These are phyloP conservation scores for Hoplias malabaricus DNA, from an alignment of 2,113 vertebrate genomes.

Conservation along the genomic window DNA sequence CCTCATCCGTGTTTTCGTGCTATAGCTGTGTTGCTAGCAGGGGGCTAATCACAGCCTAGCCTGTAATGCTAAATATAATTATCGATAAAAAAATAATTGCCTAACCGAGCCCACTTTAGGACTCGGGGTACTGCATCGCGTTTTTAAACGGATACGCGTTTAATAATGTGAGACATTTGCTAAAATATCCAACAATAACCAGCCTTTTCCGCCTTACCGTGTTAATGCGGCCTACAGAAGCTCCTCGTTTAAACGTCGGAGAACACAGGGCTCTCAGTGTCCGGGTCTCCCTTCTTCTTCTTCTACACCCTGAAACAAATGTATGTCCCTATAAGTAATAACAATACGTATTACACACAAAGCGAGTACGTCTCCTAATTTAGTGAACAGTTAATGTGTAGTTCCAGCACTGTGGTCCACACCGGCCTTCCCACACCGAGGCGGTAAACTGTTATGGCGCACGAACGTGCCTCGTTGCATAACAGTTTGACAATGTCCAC, in stretches of 20 bases:
- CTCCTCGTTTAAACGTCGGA: slow-evolving; percentile 6
- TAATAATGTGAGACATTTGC: not conserved
- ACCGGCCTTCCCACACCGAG: not conserved
- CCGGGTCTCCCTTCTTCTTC: not conserved
- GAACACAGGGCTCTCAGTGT: not conserved
- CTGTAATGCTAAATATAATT: not conserved
- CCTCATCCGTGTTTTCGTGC: not conserved
- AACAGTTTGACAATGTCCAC: not conserved
- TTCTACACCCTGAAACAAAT: not conserved
- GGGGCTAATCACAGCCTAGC: not conserved
- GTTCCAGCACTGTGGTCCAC: not conserved
- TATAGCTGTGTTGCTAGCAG: not conserved
- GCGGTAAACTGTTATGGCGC: slow-evolving; percentile 38
- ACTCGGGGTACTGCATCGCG: not conserved
- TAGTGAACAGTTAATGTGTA: not conserved
- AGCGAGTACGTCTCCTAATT: not conserved
- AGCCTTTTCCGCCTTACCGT: slow-evolving; percentile 32
- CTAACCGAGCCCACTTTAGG: not conserved
- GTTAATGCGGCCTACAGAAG: slow-evolving; percentile 36
- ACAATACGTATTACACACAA: not conserved
- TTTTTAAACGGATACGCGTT: too few species aligned
- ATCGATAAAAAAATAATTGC: not conserved
- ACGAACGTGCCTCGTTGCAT: slow-evolving; percentile 32
- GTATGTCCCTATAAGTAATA: not conserved
- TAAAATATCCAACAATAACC: not conserved